Evolutionary conservation across 1,140 invertebrate species (phyloP).

Genomic region (Bombus soroeensis): DNA sequence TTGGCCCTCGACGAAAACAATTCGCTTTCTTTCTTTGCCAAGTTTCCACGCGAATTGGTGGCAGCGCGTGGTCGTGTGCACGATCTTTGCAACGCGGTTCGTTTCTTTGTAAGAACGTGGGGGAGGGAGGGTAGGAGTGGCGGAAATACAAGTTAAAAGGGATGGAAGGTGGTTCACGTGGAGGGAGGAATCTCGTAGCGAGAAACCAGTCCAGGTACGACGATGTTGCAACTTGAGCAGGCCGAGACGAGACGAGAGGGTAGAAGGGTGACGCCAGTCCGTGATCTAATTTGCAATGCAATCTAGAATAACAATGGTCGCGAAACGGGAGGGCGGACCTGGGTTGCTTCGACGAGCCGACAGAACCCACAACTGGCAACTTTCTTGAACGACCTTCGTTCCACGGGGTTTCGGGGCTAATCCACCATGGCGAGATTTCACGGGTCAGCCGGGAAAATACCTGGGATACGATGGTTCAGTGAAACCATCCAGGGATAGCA

Average conservation of each 20-base stretch:
- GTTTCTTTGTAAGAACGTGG: no score
- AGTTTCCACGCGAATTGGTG: background rate
- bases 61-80: background rate
- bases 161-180: background rate
- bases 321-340: background rate
- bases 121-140: background rate
- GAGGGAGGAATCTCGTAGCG: background rate
- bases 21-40: constrained; percentile 17
- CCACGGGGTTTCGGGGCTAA: background rate
- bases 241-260: constrained; percentile 9
- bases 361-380: background rate
- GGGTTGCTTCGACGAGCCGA: constrained; percentile 16
- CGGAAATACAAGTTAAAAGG: constrained; percentile 15
- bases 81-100: background rate
- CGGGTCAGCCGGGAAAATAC: background rate
- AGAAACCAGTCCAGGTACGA: background rate
- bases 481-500: no score
- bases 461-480: no score
- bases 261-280: constrained; percentile 29
- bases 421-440: background rate
- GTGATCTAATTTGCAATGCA: constrained; percentile 72
- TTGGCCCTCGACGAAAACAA: background rate
- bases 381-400: background rate
- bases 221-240: constrained; percentile 37
- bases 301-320: constrained; percentile 70